These are phyloP conservation scores for Halichondria panicea DNA, from an alignment of 37 sponge, comb jelly and placozoan species.

Conservation along the genomic window DNA sequence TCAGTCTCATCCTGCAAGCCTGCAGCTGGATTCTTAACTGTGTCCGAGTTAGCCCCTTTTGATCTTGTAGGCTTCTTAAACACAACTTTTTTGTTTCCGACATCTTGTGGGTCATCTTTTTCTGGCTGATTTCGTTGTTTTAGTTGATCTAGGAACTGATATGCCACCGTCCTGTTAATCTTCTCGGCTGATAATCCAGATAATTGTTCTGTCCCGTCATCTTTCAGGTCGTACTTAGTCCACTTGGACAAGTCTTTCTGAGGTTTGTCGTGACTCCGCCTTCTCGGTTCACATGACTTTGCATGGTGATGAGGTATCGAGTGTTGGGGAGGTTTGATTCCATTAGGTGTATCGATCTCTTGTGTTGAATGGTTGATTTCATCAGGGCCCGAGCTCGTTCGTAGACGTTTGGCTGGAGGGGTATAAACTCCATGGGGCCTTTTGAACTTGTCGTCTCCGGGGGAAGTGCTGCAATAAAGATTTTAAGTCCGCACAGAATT, in stretches of 20 bases:
- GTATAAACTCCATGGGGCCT: too few species aligned
- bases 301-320: not conserved
- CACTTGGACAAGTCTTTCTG: too few species aligned
- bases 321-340: not conserved
- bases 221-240: constrained; percentile 59
- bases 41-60: not conserved
- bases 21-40: not conserved
- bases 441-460: too few species aligned
- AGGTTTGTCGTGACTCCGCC: too few species aligned
- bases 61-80: constrained; percentile 12
- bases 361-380: not conserved
- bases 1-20: too few species aligned
- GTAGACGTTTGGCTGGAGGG: not conserved
- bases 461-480: too few species aligned
- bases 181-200: constrained; percentile 43
- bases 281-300: not conserved
- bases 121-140: constrained; percentile 16
- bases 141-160: constrained; percentile 45
- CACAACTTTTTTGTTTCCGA: not conserved
- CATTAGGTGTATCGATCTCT: too few species aligned
- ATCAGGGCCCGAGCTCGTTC: not conserved
- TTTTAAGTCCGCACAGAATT: too few species aligned
- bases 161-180: constrained; percentile 47
- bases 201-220: constrained; percentile 37
- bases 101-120: constrained; percentile 1